Conservation (phyloP, 2,797 vertebrate genomes). For the Schizopygopsis pylzovi region DNA sequence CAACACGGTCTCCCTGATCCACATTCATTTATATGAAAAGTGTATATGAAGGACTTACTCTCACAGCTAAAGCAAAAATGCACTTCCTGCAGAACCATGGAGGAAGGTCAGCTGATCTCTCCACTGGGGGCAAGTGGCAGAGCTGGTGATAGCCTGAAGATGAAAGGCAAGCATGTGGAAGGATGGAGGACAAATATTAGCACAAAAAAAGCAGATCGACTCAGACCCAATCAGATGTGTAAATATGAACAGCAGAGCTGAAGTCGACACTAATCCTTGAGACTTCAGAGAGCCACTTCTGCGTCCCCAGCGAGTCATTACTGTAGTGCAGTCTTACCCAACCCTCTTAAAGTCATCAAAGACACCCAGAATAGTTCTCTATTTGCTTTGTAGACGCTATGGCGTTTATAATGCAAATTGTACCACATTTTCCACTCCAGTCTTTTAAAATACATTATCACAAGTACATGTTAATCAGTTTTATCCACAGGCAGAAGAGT, state of each 20-base stretch:
- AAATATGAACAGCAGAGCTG: conserved; percentile 54
- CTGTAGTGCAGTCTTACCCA: conserved; percentile 27
- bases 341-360: conserved; percentile 39
- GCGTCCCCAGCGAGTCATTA: conserved; percentile 2
- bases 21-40: not conserved
- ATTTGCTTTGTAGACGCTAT: conserved; percentile 41
- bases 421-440: conserved; percentile 30
- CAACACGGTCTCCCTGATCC: not conserved
- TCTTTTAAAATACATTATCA: conserved; percentile 14
- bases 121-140: conserved; percentile 89
- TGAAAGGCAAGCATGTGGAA: conserved; percentile 32
- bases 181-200: conserved; percentile 31
- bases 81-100: conserved; percentile 96
- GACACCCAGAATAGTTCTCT: conserved; percentile 44
- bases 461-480: conserved; percentile 16
- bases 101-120: conserved; percentile 69
- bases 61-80: conserved; percentile 93
- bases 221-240: conserved; percentile 47
- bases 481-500: conserved; percentile 9
- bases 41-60: conserved; percentile 78
- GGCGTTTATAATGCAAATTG: conserved; percentile 31
- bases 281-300: conserved; percentile 40
- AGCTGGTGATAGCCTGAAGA: conserved; percentile 91
- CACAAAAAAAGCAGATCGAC: conserved; percentile 25
- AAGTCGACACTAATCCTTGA: conserved; percentile 49